These are phyloP conservation scores for Drosophila prostipennis DNA, from an alignment of 2,888 invertebrate genomes.

Conservation along the genomic window DNA sequence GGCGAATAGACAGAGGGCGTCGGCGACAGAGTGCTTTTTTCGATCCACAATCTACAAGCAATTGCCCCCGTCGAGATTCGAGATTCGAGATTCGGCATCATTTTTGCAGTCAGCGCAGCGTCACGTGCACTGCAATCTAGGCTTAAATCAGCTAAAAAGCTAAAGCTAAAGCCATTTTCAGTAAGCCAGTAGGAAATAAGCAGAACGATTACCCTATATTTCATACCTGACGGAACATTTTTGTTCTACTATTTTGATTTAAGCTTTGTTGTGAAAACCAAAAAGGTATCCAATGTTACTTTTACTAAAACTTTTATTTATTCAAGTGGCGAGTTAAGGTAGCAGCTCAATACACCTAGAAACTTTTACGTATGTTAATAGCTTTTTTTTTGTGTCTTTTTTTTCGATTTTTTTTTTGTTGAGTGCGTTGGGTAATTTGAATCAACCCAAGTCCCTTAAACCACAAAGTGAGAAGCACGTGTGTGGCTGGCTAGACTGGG, in stretches of 20 bases:
- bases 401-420: neutral
- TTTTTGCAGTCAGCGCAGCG: neutral
- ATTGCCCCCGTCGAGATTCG: neutral
- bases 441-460: constrained; percentile 10
- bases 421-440: constrained; percentile 15
- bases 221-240: neutral
- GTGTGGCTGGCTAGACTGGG: constrained; percentile 15
- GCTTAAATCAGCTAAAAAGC: neutral
- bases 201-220: neutral
- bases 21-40: neutral
- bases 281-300: neutral
- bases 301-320: neutral
- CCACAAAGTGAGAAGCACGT: constrained; percentile 8
- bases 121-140: constrained; percentile 1
- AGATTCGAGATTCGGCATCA: neutral
- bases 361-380: constrained; percentile 2
- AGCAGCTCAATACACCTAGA: neutral
- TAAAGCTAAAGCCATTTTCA: neutral
- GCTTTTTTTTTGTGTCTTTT: neutral
- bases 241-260: neutral
- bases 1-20: neutral
- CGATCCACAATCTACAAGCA: neutral
- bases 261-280: neutral
- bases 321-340: neutral
- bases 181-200: neutral